Evolutionary conservation across 2,888 invertebrate genomes (phyloP), one percentile per base, ranked within the genome.

Genomic region (Plutella xylostella): DNA sequence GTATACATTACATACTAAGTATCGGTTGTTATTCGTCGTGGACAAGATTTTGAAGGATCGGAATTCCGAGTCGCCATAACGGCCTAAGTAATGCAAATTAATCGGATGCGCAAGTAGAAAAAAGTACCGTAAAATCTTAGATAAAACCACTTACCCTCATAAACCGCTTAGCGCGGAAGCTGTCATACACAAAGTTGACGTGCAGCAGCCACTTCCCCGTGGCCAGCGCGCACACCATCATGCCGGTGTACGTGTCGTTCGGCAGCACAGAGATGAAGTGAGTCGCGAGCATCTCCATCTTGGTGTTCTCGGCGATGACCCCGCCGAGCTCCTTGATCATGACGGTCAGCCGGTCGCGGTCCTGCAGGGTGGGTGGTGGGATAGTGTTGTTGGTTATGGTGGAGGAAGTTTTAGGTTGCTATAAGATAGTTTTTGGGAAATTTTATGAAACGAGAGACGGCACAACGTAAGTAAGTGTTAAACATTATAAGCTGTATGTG

Each of bases 211-310:
- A 80, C 53, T 83, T 83, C 18, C 83, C 83, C 0, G 83, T 82
- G 30, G 79, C 72, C 4, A 83, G 68, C 0, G 82, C 72, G 52
- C 83, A 83, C 19, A 82, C 79, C 74, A 82, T 82, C 83, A 83
- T 83, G 2, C 82, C 83, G 0, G 80, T 73, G 49, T 68, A 76
- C 0, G 82, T 78, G 51, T 83, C 83, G 11, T 68, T 63, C 2
- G 83, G 80, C 57, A 83, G 55, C 55, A 72, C 64, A 11, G 78
- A 68, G 50, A 83, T 64, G 52, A 77, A 82, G 54, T 83, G 83
- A 22, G 82, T 78, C 33, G 83, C 75, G 58, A 82, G 53, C 83
- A 83, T 83, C 51, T 83, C 83, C 82, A 82, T 80, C 55, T 80
- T 82, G 0, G 82, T 83, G 51, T 79, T 83, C 54, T 80, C 82